These are phyloP conservation scores for Drosophila tripunctata DNA, from an alignment of 2,888 invertebrate species.

Conservation along the genomic window DNA sequence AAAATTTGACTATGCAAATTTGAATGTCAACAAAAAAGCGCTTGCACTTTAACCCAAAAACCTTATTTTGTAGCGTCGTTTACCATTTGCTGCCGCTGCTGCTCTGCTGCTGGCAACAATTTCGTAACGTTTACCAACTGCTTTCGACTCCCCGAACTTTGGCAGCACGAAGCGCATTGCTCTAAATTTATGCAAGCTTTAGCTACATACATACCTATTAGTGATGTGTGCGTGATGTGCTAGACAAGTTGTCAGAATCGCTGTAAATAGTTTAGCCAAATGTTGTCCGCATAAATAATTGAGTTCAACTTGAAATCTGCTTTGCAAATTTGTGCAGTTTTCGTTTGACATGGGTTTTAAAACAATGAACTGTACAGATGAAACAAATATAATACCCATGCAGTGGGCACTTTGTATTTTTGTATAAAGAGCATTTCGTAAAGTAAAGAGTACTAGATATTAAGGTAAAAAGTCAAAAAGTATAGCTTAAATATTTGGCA, in stretches of 20 bases:
- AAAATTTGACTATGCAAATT: constrained; percentile 76
- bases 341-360: too few relatives aligned
- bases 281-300: not conserved
- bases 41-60: constrained; percentile 79
- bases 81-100: constrained; percentile 55
- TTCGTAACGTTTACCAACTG: constrained; percentile 59
- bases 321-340: too few relatives aligned
- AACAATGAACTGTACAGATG: too few relatives aligned
- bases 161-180: constrained; percentile 58
- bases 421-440: too few relatives aligned
- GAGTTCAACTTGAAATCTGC: not conserved
- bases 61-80: constrained; percentile 70
- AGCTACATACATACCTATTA: constrained; percentile 27
- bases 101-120: constrained; percentile 53
- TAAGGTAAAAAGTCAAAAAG: too few relatives aligned
- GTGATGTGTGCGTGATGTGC: constrained; percentile 51
- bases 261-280: not conserved
- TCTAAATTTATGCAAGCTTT: constrained; percentile 52
- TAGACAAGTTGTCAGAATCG: constrained; percentile 1
- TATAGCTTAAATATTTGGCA: too few relatives aligned
- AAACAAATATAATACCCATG: too few relatives aligned
- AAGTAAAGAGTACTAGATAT: too few relatives aligned
- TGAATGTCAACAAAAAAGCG: constrained; percentile 75
- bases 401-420: too few relatives aligned
- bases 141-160: constrained; percentile 43